Percentiles rank a stretch among this genome's conserved stretches.
Evolutionary conservation across 2,797 vertebrate genomes (phyloP).

Genomic region (Esox masquinongy): DNA sequence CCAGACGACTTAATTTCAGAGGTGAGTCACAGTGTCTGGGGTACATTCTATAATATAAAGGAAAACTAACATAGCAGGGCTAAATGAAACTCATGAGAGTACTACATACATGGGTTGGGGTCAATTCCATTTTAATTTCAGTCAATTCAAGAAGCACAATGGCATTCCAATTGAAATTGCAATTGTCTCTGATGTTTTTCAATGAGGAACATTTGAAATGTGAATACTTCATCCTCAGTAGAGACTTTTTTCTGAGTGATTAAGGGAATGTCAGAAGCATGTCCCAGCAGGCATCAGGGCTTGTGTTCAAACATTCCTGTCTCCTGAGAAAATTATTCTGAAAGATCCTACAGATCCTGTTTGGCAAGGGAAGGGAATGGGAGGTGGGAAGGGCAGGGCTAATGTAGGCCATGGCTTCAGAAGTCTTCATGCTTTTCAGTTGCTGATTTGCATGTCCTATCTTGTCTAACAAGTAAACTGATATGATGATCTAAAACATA

Average conservation of each 20-base stretch:
- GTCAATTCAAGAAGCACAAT: too few relatives aligned
- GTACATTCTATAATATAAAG: constrained; percentile 40
- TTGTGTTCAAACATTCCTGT: constrained; percentile 75
- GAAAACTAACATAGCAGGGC: background rate
- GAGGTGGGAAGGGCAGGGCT: constrained; percentile 64
- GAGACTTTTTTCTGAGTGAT: constrained; percentile 56
- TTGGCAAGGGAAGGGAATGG: constrained; percentile 75
- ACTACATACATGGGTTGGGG: too few relatives aligned
- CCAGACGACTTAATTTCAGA: constrained; percentile 54
- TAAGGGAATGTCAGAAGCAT: constrained; percentile 63
- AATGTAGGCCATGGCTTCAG: constrained; percentile 67
- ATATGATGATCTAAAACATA: constrained; percentile 35
- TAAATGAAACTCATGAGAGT: too few relatives aligned
- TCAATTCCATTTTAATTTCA: too few relatives aligned
- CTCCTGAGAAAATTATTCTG: constrained; percentile 77
- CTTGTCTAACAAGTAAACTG: constrained; percentile 65
- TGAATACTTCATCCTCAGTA: constrained; percentile 39
- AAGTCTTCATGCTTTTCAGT: constrained; percentile 65
- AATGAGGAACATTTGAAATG: background rate
- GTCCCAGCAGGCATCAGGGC: constrained; percentile 66
- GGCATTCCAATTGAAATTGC: too few relatives aligned
- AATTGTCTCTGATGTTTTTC: too few relatives aligned
- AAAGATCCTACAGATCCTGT: constrained; percentile 81
- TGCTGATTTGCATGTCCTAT: constrained; percentile 74
- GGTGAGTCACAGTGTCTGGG: constrained; percentile 68